Evolutionary conservation across 2,113 vertebrate species (phyloP).

Genomic region (Tragelaphus strepsiceros): DNA sequence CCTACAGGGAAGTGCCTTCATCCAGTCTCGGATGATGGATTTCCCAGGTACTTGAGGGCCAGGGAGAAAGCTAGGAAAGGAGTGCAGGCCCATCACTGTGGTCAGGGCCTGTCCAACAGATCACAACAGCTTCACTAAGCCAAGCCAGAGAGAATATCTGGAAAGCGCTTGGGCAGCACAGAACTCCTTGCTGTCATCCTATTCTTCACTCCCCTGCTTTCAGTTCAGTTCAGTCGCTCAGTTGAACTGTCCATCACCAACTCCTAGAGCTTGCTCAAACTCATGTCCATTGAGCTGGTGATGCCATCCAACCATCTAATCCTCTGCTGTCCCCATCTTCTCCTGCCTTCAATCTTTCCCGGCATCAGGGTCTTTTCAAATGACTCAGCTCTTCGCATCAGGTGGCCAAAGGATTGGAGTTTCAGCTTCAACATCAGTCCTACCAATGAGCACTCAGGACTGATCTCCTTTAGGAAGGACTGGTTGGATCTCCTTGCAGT

Average conservation of each 20-base stretch:
- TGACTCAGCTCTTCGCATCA: neutral
- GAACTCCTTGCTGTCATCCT: neutral
- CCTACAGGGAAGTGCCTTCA: neutral
- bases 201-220: neutral
- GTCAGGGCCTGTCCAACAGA: neutral
- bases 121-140: neutral
- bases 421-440: neutral
- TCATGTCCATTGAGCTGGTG: neutral
- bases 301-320: neutral
- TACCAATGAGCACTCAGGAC: neutral
- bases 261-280: neutral
- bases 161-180: rapidly evolving
- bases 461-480: neutral
- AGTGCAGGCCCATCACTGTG: neutral
- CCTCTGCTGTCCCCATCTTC: neutral
- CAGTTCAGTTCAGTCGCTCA: neutral
- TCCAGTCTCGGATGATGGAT: neutral
- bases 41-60: neutral
- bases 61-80: neutral
- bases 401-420: neutral
- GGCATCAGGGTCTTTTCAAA: neutral
- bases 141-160: neutral
- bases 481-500: neutral
- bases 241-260: neutral
- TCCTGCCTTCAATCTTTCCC: neutral